Evolutionary conservation across 2,888 invertebrate genomes (phyloP).

Genomic region (Leptodirus hochenwartii): DNA sequence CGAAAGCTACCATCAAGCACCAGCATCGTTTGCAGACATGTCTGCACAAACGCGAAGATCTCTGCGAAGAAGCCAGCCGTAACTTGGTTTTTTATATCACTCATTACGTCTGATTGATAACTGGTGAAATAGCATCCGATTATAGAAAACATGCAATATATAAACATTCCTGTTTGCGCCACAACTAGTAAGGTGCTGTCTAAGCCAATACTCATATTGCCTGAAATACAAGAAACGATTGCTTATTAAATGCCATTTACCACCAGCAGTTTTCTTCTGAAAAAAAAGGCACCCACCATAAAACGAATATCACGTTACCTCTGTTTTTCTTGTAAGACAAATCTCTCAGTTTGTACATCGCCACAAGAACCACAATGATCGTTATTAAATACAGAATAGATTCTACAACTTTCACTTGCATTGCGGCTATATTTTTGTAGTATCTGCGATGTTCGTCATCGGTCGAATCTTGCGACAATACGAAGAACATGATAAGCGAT

Average conservation of each 20-base stretch:
- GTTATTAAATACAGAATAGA: slow-evolving; percentile 51
- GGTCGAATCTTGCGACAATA: slow-evolving; percentile 53
- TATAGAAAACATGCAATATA: slow-evolving; percentile 75
- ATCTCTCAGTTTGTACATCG: slow-evolving; percentile 48
- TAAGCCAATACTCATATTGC: slow-evolving; percentile 30
- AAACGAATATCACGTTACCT: slow-evolving; percentile 24
- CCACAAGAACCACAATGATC: slow-evolving; percentile 39
- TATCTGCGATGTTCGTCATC: slow-evolving; percentile 22
- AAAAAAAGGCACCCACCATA: neutral
- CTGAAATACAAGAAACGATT: too few relatives aligned
- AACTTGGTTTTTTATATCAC: too few relatives aligned
- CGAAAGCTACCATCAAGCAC: slow-evolving; percentile 60
- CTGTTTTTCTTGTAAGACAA: slow-evolving; percentile 43
- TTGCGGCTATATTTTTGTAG: slow-evolving; percentile 45
- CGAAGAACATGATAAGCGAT: slow-evolving; percentile 79
- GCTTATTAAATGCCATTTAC: too few relatives aligned
- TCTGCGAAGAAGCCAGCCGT: slow-evolving; percentile 45
- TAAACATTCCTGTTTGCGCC: slow-evolving; percentile 76
- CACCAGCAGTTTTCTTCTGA: too few relatives aligned
- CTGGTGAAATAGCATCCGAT: slow-evolving; percentile 54
- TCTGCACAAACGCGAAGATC: slow-evolving; percentile 57
- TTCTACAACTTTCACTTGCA: slow-evolving; percentile 62
- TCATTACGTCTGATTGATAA: too few relatives aligned
- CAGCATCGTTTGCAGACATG: slow-evolving; percentile 61
- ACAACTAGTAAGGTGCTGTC: slow-evolving; percentile 70